A percentile compares a stretch with the other conserved stretches of the same genome.
phyloP scores from a whole-genome alignment of 1,140 invertebrate species.

The Metopolophium dirhodum region DNA sequence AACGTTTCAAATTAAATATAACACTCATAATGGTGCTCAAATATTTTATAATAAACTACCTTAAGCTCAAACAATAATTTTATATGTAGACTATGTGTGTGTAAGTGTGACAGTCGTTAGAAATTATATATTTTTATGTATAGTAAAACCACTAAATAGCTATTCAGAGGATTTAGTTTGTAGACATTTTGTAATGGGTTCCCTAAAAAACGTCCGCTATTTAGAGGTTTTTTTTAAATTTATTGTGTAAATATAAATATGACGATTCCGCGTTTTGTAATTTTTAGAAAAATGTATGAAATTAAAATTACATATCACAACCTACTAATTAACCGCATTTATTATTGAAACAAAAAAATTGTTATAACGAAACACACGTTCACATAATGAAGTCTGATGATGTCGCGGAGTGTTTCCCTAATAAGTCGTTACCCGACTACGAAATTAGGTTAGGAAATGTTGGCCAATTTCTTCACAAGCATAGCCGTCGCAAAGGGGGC shows the following conservation, averaged over 20 bases:
- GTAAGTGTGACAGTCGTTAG: background rate
- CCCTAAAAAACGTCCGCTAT: no score
- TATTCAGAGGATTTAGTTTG: no score
- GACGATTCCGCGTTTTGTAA: slow-evolving; percentile 7
- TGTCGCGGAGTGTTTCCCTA: slow-evolving; percentile 62
- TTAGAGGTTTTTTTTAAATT: background rate
- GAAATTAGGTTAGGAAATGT: slow-evolving; percentile 76
- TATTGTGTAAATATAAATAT: background rate
- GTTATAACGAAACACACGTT: slow-evolving; percentile 67
- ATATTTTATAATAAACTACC: slow-evolving; percentile 33
- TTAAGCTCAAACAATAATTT: slow-evolving; percentile 47
- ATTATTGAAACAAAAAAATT: background rate
- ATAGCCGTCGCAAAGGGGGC: no score
- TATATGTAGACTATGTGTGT: slow-evolving; percentile 16
- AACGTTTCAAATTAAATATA: background rate
- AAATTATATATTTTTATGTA: slow-evolving; percentile 11
- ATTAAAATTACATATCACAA: slow-evolving; percentile 28
- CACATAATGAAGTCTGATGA: slow-evolving; percentile 62
- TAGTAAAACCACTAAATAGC: no score
- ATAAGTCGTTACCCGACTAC: slow-evolving; percentile 69
- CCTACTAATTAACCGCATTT: background rate
- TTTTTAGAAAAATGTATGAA: background rate
- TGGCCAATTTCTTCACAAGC: slow-evolving; percentile 79
- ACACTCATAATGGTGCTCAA: slow-evolving; percentile 41
- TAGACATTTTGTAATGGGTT: no score